Conservation (phyloP, 2,797 vertebrate species). For the Atherinosoma microstoma region DNA sequence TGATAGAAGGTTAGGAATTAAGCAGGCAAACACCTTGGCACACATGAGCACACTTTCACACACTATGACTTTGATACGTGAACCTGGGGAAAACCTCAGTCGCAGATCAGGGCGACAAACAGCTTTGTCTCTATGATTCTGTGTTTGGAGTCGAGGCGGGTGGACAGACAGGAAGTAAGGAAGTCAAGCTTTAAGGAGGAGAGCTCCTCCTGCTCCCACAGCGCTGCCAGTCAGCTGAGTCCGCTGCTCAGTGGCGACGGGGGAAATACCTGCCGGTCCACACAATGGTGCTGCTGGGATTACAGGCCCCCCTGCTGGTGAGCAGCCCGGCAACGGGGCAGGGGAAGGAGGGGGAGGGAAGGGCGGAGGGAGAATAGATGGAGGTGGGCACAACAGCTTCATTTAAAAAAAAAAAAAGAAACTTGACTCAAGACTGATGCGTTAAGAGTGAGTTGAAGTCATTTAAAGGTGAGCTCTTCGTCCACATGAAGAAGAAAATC, state of each 20-base stretch:
- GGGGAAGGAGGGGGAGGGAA: conserved; percentile 1
- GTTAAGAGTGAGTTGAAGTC: conserved; percentile 8
- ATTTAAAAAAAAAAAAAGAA: conserved; percentile 75
- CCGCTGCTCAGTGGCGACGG: conserved; percentile 79
- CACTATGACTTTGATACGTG: conserved; percentile 21
- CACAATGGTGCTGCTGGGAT: conserved; percentile 88
- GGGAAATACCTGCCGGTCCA: conserved; percentile 87
- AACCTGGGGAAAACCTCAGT: neutral
- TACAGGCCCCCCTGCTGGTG: conserved; percentile 84
- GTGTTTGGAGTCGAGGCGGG: conserved; percentile 19
- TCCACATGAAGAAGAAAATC: neutral
- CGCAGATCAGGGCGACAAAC: conserved; percentile 14
- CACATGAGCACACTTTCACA: conserved; percentile 6
- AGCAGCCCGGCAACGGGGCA: conserved; percentile 81
- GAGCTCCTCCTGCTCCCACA: conserved; percentile 70
- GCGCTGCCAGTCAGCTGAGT: conserved; percentile 82
- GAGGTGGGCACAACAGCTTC: conserved; percentile 83
- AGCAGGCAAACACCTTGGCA: conserved; percentile 29
- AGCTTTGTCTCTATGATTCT: conserved; percentile 35
- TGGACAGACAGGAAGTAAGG: conserved; percentile 60
- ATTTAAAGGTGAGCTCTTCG: neutral
- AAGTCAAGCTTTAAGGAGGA: conserved; percentile 48
- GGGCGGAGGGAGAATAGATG: neutral
- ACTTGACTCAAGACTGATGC: conserved; percentile 24
- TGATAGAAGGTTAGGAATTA: conserved; percentile 45